Evolutionary conservation across 2,888 invertebrate genomes (phyloP), one percentile per base, ranked within the genome.

Genomic region (Lycaena phlaeas): DNA sequence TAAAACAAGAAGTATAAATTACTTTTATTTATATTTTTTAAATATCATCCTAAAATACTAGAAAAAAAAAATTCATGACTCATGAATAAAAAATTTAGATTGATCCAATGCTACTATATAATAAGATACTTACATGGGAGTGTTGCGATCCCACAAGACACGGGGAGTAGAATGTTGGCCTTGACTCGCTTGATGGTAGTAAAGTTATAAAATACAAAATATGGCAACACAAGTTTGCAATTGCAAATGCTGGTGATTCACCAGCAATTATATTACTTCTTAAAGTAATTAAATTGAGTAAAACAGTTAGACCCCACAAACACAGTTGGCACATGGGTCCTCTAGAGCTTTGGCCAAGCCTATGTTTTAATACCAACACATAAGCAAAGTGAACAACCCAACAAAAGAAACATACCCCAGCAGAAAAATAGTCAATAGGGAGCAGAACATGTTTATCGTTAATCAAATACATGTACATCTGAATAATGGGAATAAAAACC

Each of bases 381-480:
- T 91, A 93, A 48, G 91, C 88, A 53, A 92, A 88, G 72, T 97
- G 96, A 11, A 94, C 86, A 39, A 92, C 75, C 96, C 96, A 96
- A 34, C 92, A 86, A 34, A 94, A 69, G 50, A 90, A 89, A 62
- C 93, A 88, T 2, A 91, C 86, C 29, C 90, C 89, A 14, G 89
- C 88, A 31, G 90, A 75, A 29, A 94, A 86, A 60, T 92, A 90
- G 65, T 93, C 92, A 40, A 91, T 86, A 6, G 91, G 88, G 57
- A 86, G 86, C 43, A 89, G 70, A 40, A 70, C 60, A 49, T 78
- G 72, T 28, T 77, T 61, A 36, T 68, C 64, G 48, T 76, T 81
- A 25, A 86, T 86, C 49, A 90, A 69, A 59, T 87, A 87, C 43
- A 88, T 84, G 64, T 91, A 92, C 39, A 92, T 76, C 61, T 90